Percentiles rank a stretch among this genome's conserved stretches.
Evolutionary conservation across 2,113 vertebrate species (phyloP).

Genomic region (Campylorhamphus procurvoides): DNA sequence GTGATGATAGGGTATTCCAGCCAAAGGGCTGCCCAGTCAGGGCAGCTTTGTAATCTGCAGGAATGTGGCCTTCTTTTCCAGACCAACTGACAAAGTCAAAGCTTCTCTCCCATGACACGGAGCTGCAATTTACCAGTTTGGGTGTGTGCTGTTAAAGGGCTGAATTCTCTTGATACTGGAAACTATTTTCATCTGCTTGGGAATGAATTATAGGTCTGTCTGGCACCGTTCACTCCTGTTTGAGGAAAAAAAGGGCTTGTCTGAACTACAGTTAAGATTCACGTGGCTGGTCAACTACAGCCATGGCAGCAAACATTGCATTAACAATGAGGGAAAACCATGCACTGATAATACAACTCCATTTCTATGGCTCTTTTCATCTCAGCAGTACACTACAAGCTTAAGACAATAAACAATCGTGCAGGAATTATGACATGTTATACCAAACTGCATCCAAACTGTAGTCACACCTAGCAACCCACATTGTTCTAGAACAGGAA

Average conservation of each 20-base stretch:
- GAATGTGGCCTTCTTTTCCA: neutral
- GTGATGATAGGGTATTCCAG: constrained; percentile 46
- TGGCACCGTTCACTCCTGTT: constrained; percentile 5
- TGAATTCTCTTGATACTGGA: constrained; percentile 54
- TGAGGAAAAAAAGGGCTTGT: constrained; percentile 26
- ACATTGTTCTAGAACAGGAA: constrained; percentile 19
- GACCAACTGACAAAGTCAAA: constrained; percentile 4
- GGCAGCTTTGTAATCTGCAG: constrained; percentile 13
- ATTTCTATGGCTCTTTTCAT: constrained; percentile 57
- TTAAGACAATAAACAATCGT: constrained; percentile 29
- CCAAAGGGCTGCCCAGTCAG: constrained; percentile 18
- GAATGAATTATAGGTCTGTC: constrained; percentile 62
- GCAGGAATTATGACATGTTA: neutral
- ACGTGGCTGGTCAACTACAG: neutral
- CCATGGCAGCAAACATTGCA: neutral
- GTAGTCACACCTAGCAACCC: neutral
- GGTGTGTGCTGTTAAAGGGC: constrained; percentile 51
- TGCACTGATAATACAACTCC: neutral
- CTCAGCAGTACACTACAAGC: neutral
- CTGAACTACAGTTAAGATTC: constrained; percentile 19
- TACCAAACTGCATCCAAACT: constrained; percentile 2
- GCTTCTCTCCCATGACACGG: constrained; percentile 4
- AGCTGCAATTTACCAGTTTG: constrained; percentile 47
- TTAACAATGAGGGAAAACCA: constrained; percentile 45
- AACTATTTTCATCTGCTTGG: constrained; percentile 57